Evolutionary conservation across 2,888 invertebrate genomes (phyloP).

Genomic region (Mythimna impura): DNA sequence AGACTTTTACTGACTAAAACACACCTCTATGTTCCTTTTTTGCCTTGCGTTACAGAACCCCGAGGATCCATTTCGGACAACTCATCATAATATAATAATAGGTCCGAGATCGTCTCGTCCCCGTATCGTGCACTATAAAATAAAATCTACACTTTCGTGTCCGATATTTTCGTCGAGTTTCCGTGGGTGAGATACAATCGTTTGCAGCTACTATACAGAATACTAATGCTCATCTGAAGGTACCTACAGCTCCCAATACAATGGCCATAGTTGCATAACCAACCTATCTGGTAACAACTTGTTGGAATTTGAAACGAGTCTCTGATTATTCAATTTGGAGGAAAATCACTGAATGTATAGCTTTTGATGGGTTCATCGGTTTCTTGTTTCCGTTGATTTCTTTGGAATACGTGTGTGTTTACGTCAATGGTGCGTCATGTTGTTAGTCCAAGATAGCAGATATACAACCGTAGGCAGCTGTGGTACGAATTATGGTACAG

Average conservation of each 20-base stretch:
- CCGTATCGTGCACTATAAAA: slow-evolving; percentile 55
- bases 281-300: slow-evolving; percentile 65
- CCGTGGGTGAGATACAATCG: slow-evolving; percentile 82
- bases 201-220: slow-evolving; percentile 63
- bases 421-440: background rate
- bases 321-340: slow-evolving; percentile 66
- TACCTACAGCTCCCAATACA: slow-evolving; percentile 72
- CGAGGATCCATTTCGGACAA: too few species aligned
- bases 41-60: too few species aligned
- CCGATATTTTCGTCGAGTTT: slow-evolving; percentile 74
- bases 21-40: too few species aligned
- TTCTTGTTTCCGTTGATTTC: slow-evolving; percentile 32
- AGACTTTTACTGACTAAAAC: too few species aligned
- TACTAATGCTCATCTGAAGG: slow-evolving; percentile 68
- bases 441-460: background rate
- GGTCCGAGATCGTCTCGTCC: slow-evolving; percentile 31
- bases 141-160: slow-evolving; percentile 52
- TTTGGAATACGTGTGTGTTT: slow-evolving; percentile 30
- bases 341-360: slow-evolving; percentile 65
- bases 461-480: background rate
- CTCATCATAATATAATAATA: too few species aligned
- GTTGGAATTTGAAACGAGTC: slow-evolving; percentile 72
- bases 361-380: slow-evolving; percentile 54
- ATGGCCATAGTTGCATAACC: slow-evolving; percentile 73
- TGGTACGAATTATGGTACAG: background rate